Percentiles rank a stretch among this genome's conserved stretches.
phyloP scores from a whole-genome alignment of 2,888 invertebrate species.

The Empis stercorea region DNA sequence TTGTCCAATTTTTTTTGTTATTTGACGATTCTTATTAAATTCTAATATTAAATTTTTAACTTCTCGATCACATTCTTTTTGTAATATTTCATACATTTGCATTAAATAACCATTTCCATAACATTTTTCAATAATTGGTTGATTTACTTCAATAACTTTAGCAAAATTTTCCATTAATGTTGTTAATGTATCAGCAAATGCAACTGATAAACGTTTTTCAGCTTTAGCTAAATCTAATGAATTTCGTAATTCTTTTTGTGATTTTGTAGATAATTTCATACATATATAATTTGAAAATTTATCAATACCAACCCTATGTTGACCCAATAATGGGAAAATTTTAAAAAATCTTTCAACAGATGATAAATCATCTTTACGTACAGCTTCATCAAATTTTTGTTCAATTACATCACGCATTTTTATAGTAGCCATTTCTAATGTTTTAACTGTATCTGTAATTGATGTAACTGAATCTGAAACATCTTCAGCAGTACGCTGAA shows the following conservation, averaged over 20 bases:
- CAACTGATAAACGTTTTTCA: slow-evolving; percentile 60
- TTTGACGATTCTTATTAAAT: slow-evolving; percentile 56
- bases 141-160: slow-evolving; percentile 70
- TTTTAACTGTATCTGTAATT: slow-evolving; percentile 33
- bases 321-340: slow-evolving; percentile 87
- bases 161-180: slow-evolving; percentile 77
- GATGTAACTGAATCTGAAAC: slow-evolving; percentile 44
- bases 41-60: slow-evolving; percentile 48
- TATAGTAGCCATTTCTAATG: slow-evolving; percentile 60
- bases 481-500: slow-evolving; percentile 65
- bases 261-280: slow-evolving; percentile 53
- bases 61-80: slow-evolving; percentile 65
- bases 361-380: slow-evolving; percentile 72
- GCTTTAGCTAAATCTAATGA: slow-evolving; percentile 50
- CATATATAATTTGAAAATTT: slow-evolving; percentile 81
- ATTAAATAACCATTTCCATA: slow-evolving; percentile 70
- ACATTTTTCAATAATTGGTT: slow-evolving; percentile 78
- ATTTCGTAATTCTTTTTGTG: slow-evolving; percentile 56
- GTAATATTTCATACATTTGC: slow-evolving; percentile 56
- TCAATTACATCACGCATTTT: slow-evolving; percentile 47
- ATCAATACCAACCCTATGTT: slow-evolving; percentile 78
- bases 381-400: slow-evolving; percentile 82
- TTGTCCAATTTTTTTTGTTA: slow-evolving; percentile 47
- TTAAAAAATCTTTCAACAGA: slow-evolving; percentile 93
- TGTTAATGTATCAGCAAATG: slow-evolving; percentile 76